phyloP scores from a whole-genome alignment of 1,140 invertebrate species.

The Aphaenogaster rudis region DNA sequence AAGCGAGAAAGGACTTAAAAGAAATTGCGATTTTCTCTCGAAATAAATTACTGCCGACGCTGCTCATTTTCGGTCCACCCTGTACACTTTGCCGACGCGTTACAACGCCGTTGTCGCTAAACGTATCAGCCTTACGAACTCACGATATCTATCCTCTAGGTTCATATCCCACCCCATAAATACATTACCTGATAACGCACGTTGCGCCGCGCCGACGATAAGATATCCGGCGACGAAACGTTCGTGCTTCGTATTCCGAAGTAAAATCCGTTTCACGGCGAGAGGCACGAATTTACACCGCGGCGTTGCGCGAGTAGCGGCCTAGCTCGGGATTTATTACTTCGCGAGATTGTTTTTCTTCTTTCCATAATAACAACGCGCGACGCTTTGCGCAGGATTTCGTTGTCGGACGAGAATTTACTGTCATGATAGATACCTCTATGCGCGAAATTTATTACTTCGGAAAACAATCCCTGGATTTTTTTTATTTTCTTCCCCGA shows the following conservation, averaged over 20 bases:
- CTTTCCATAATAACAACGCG: slow-evolving; percentile 49
- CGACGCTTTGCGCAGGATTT: slow-evolving; percentile 38
- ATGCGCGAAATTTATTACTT: slow-evolving; percentile 56
- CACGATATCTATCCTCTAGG: slow-evolving; percentile 78
- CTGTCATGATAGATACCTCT: slow-evolving; percentile 35
- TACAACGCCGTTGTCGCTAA: slow-evolving; percentile 40
- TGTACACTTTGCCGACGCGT: slow-evolving; percentile 23
- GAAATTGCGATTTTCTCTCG: background rate
- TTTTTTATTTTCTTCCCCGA: background rate
- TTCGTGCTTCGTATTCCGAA: slow-evolving; percentile 38
- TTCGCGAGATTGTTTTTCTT: slow-evolving; percentile 56
- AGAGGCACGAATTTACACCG: slow-evolving; percentile 38
- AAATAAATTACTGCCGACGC: slow-evolving; percentile 8
- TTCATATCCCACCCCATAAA: slow-evolving; percentile 84
- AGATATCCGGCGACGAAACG: slow-evolving; percentile 80
- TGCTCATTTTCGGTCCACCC: slow-evolving; percentile 19
- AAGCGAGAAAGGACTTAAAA: background rate
- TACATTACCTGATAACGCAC: slow-evolving; percentile 84
- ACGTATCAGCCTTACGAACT: slow-evolving; percentile 64
- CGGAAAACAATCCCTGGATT: slow-evolving; percentile 37
- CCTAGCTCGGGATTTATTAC: slow-evolving; percentile 40
- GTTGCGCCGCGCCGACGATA: slow-evolving; percentile 77
- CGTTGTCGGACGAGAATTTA: slow-evolving; percentile 45
- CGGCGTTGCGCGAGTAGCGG: background rate
- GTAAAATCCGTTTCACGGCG: slow-evolving; percentile 33